Conservation (phyloP, 2,113 vertebrate genomes). For the Muscicapa adusta region DNA sequence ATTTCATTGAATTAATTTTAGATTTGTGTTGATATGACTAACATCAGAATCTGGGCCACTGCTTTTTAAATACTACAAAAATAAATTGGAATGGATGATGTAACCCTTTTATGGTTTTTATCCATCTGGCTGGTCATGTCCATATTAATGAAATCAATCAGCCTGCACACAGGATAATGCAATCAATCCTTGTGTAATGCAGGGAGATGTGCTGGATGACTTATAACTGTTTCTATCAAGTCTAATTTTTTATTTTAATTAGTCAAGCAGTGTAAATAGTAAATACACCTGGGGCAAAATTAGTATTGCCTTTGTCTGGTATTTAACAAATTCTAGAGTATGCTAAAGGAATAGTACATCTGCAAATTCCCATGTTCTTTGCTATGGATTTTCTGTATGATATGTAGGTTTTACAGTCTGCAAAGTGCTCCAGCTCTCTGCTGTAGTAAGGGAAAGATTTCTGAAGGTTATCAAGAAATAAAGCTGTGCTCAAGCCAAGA, state of each 20-base stretch:
- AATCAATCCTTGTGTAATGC: not conserved
- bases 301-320: not conserved
- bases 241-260: slow-evolving; percentile 24
- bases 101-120: not conserved
- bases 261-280: not conserved
- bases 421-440: not conserved
- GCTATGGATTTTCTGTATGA: not conserved
- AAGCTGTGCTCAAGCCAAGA: not conserved
- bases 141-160: slow-evolving; percentile 54
- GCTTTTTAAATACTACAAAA: not conserved
- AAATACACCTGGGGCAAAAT: not conserved
- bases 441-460: not conserved
- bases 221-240: not conserved
- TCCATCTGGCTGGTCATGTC: slow-evolving; percentile 45
- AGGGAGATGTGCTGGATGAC: not conserved
- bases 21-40: not conserved
- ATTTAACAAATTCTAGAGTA: not conserved
- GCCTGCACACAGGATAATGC: not conserved
- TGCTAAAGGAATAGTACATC: not conserved
- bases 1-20: slow-evolving; percentile 44
- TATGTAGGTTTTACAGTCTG: not conserved
- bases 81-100: not conserved
- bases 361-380: not conserved
- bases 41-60: slow-evolving; percentile 11
- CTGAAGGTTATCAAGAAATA: not conserved